A percentile compares a stretch with the other conserved stretches of the same genome.
Conservation (phyloP, 2,797 vertebrate genomes). For the Siniperca scherzeri region DNA sequence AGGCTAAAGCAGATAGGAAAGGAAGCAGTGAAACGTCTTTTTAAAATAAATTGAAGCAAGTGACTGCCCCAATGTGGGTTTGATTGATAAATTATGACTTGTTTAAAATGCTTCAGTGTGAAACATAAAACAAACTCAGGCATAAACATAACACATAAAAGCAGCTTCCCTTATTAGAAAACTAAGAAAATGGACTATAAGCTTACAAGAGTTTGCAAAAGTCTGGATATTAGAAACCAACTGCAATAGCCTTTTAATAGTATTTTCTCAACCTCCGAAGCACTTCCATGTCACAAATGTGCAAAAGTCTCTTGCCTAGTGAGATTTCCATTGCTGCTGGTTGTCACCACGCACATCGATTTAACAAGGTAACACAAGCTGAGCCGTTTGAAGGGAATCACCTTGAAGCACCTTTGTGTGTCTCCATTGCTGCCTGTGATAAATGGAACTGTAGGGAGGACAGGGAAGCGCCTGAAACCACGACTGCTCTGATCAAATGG, state of each 20-base stretch:
- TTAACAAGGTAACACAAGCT: constrained; percentile 80
- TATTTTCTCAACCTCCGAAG: constrained; percentile 34
- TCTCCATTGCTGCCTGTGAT: constrained; percentile 72
- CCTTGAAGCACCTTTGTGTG: constrained; percentile 77
- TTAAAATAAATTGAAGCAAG: background rate
- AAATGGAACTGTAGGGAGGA: constrained; percentile 72
- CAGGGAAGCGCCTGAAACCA: constrained; percentile 66
- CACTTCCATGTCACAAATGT: constrained; percentile 37
- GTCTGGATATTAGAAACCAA: background rate
- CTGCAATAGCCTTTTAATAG: constrained; percentile 12
- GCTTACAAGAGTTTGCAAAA: background rate
- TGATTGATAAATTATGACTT: background rate
- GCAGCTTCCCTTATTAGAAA: background rate
- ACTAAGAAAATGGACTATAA: background rate
- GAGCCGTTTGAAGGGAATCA: constrained; percentile 78
- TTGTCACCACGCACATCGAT: constrained; percentile 75
- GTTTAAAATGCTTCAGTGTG: background rate
- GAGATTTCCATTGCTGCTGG: constrained; percentile 54
- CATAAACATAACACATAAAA: background rate
- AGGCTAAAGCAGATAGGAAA: background rate
- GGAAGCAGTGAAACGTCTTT: background rate
- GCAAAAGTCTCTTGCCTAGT: constrained; percentile 40
- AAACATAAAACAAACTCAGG: background rate
- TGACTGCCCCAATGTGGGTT: background rate
- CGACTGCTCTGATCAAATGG: constrained; percentile 60